Conservation (phyloP, 2,113 vertebrate species). For the Seriola rivoliana region DNA sequence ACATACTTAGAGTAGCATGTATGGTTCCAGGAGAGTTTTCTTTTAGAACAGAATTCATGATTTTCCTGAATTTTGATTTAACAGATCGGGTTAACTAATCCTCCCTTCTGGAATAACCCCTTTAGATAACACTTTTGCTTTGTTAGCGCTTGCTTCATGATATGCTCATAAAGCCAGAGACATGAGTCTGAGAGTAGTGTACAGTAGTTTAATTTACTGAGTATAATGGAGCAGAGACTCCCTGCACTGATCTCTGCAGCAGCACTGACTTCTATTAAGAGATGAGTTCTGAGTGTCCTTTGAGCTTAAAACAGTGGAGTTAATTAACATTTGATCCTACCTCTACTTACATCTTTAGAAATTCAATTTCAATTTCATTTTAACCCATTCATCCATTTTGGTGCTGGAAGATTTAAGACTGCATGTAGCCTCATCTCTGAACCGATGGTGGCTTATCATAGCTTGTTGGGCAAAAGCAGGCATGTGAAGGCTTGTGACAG, state of each 20-base stretch:
- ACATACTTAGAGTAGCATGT: not conserved
- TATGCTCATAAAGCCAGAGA: conserved; percentile 45
- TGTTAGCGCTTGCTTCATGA: conserved; percentile 34
- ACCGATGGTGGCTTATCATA: conserved; percentile 70
- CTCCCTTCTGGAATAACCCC: not conserved
- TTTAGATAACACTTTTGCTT: conserved; percentile 33
- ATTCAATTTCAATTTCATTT: conserved; percentile 71
- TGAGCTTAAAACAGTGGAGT: conserved; percentile 79
- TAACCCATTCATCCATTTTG: conserved; percentile 53
- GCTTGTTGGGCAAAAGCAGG: conserved; percentile 67
- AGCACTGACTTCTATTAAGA: conserved; percentile 68
- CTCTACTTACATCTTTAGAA: conserved; percentile 65
- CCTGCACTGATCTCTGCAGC: conserved; percentile 62
- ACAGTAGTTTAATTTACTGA: conserved; percentile 73
- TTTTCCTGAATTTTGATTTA: not conserved
- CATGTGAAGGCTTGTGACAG: conserved; percentile 77
- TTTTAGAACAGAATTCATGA: not conserved
- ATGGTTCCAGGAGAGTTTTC: not conserved
- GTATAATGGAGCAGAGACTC: conserved; percentile 67
- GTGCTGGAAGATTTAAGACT: conserved; percentile 28
- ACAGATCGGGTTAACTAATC: conserved; percentile 19
- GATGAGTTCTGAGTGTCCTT: conserved; percentile 76
- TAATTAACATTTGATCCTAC: conserved; percentile 82
- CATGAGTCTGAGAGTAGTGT: conserved; percentile 45
- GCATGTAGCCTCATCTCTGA: conserved; percentile 44